Percentiles rank a stretch among this genome's conserved stretches.
phyloP scores from a whole-genome alignment of 2,113 vertebrate genomes.

The Myanophis thanlyinensis region DNA sequence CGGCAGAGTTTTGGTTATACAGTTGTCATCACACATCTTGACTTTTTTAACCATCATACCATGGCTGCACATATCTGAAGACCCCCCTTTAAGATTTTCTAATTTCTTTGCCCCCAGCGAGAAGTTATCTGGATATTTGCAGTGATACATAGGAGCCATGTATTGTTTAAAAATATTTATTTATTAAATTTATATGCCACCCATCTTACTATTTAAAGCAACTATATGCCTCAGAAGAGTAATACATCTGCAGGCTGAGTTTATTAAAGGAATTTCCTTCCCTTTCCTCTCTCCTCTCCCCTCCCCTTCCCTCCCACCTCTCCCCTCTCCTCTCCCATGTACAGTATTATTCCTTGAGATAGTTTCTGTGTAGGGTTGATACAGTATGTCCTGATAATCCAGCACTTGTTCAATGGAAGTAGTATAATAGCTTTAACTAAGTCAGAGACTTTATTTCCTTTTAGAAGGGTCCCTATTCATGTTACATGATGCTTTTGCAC shows the following conservation, averaged over 20 bases:
- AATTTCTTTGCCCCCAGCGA: too few relatives aligned
- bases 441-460: neutral
- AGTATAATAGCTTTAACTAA: neutral
- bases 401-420: neutral
- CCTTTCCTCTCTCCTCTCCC: too few relatives aligned
- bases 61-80: too few relatives aligned
- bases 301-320: too few relatives aligned
- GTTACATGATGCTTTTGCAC: neutral
- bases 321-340: neutral
- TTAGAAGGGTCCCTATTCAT: neutral
- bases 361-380: neutral
- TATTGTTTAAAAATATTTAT: too few relatives aligned
- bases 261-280: neutral
- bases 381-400: neutral
- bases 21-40: too few relatives aligned
- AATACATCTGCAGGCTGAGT: neutral
- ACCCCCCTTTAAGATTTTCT: too few relatives aligned
- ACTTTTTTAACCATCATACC: too few relatives aligned
- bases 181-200: too few relatives aligned
- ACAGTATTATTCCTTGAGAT: neutral
- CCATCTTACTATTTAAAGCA: neutral
- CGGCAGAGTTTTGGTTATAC: too few relatives aligned
- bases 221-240: neutral
- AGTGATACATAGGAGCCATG: too few relatives aligned
- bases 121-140: too few relatives aligned